Conservation (phyloP, 92 coral and sea anemone genomes). For the Epizoanthus stellaris region DNA sequence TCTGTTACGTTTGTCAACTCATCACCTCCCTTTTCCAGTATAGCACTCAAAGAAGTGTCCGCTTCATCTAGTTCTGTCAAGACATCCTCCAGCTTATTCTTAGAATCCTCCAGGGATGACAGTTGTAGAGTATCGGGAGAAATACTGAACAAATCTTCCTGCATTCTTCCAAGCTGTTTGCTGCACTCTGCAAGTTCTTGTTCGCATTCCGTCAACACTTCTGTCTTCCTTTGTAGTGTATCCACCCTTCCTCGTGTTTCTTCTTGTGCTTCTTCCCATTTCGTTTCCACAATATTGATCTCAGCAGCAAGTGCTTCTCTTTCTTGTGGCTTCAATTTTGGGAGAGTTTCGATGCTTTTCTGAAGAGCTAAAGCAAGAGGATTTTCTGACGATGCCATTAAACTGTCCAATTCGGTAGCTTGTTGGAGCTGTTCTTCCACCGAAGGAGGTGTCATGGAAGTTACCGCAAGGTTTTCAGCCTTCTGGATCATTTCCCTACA, state of each 20-base stretch:
- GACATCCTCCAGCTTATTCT: slow-evolving; percentile 35
- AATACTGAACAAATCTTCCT: slow-evolving; percentile 45
- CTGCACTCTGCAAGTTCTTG: slow-evolving; percentile 49
- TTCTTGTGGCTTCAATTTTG: slow-evolving; percentile 65
- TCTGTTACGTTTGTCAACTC: slow-evolving; percentile 23
- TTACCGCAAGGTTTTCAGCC: slow-evolving; percentile 50
- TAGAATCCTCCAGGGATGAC: slow-evolving; percentile 38
- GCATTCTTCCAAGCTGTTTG: slow-evolving; percentile 63
- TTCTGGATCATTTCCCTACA: slow-evolving; percentile 68
- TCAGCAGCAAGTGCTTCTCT: slow-evolving; percentile 62
- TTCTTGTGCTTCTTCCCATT: slow-evolving; percentile 72
- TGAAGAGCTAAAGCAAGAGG: slow-evolving; percentile 50
- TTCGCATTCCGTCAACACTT: slow-evolving; percentile 56
- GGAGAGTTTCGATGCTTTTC: slow-evolving; percentile 47
- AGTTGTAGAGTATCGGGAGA: slow-evolving; percentile 32
- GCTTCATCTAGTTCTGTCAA: slow-evolving; percentile 34
- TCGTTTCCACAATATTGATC: slow-evolving; percentile 48
- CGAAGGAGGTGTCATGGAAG: slow-evolving; percentile 31
- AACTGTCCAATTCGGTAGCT: slow-evolving; percentile 34
- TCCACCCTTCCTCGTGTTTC: slow-evolving; percentile 55
- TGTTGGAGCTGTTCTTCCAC: slow-evolving; percentile 55
- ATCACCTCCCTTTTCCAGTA: slow-evolving; percentile 42
- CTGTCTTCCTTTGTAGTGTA: slow-evolving; percentile 57
- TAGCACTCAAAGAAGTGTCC: slow-evolving; percentile 31
- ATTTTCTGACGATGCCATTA: slow-evolving; percentile 59